Evolutionary conservation across 1,140 invertebrate species (phyloP).

Genomic region (Monomorium pharaonis): DNA sequence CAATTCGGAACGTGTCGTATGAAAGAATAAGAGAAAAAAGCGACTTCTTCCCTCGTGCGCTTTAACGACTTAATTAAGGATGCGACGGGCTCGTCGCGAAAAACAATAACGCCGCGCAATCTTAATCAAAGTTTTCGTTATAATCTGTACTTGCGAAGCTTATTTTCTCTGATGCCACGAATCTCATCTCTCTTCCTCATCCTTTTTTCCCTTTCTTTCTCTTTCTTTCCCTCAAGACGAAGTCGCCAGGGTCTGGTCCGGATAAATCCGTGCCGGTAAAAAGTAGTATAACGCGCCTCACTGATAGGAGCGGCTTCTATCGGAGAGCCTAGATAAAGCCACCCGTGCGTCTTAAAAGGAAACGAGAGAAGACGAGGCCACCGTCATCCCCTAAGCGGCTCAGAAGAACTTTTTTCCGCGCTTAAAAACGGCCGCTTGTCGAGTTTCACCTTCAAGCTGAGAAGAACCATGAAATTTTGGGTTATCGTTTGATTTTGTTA

Average conservation of each 20-base stretch:
- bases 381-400: constrained; percentile 63
- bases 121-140: constrained; percentile 62
- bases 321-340: constrained; percentile 59
- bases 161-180: constrained; percentile 32
- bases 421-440: constrained; percentile 51
- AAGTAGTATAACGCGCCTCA: constrained; percentile 63
- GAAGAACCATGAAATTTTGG: constrained; percentile 64
- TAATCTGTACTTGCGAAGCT: constrained; percentile 49
- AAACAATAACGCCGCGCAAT: constrained; percentile 60
- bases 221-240: background rate
- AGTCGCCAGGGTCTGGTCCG: constrained; percentile 20
- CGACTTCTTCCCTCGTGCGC: background rate
- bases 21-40: background rate
- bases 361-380: constrained; percentile 30
- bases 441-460: constrained; percentile 42
- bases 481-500: constrained; percentile 57
- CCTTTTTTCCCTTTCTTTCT: background rate
- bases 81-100: constrained; percentile 23
- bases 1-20: constrained; percentile 29
- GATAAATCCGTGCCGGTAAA: constrained; percentile 65
- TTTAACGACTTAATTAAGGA: constrained; percentile 54
- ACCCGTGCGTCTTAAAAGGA: constrained; percentile 38
- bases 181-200: background rate
- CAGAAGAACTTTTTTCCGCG: constrained; percentile 53
- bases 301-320: constrained; percentile 58